These are phyloP conservation scores for Odontophorus gujanensis DNA, from an alignment of 2,113 vertebrate species.

Conservation along the genomic window DNA sequence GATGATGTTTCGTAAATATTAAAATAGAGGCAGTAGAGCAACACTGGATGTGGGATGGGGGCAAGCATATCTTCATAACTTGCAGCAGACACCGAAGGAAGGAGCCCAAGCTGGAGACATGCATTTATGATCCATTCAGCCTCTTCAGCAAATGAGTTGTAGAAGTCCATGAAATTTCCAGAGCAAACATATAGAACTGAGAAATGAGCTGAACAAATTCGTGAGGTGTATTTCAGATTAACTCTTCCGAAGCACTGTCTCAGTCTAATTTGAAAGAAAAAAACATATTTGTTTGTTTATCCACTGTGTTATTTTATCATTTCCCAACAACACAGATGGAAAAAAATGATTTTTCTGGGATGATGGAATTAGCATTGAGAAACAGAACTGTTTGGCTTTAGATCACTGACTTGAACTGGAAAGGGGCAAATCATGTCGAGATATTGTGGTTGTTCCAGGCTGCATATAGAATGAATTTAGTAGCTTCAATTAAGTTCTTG, in stretches of 20 bases:
- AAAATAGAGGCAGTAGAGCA: not conserved
- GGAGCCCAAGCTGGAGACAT: not conserved
- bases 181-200: not conserved
- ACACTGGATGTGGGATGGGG: accelerated
- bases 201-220: not conserved
- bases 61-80: not conserved
- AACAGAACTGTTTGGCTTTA: constrained; percentile 23
- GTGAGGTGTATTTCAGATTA: not conserved
- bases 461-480: constrained; percentile 39
- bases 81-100: not conserved
- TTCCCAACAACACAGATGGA: constrained; percentile 1
- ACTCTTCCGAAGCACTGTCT: not conserved
- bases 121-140: not conserved
- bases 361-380: not conserved
- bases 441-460: not conserved
- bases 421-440: not conserved
- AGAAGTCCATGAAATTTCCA: not conserved
- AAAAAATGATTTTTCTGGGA: not conserved
- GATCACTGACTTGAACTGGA: not conserved
- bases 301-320: not conserved
- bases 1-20: not conserved
- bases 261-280: not conserved
- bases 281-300: not conserved
- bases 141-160: not conserved
- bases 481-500: not conserved